Conservation (phyloP, 2,113 vertebrate species). For the Sander vitreus region DNA sequence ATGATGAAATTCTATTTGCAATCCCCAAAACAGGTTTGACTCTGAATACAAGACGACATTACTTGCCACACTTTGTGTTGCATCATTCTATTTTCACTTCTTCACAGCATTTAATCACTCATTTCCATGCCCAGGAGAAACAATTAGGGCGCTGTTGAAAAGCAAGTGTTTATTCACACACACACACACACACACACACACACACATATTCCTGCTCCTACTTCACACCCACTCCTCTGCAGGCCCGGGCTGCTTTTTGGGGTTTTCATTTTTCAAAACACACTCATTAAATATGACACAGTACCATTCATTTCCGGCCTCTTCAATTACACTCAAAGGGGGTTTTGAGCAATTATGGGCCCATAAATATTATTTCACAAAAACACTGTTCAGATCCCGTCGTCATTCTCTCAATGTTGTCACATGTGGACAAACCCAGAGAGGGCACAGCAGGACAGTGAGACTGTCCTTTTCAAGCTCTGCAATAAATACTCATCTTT, state of each 20-base stretch:
- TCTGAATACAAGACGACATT: background rate
- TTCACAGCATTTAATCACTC: constrained; percentile 32
- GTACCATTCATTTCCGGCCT: constrained; percentile 49
- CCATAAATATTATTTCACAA: constrained; percentile 51
- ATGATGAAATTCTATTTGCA: background rate
- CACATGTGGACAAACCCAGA: constrained; percentile 17
- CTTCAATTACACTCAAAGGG: constrained; percentile 47
- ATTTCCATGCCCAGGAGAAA: constrained; percentile 55
- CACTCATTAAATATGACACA: constrained; percentile 74
- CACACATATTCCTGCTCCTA: background rate
- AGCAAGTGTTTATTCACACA: constrained; percentile 45
- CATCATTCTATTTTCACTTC: constrained; percentile 7
- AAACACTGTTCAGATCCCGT: constrained; percentile 7
- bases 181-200: background rate
- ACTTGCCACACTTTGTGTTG: background rate
- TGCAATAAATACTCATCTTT: background rate
- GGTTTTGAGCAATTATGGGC: constrained; percentile 43
- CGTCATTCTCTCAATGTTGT: constrained; percentile 9
- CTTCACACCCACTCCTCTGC: constrained; percentile 42
- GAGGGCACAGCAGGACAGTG: background rate
- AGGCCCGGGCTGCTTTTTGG: constrained; percentile 61
- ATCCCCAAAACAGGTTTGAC: background rate
- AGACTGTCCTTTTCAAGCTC: background rate
- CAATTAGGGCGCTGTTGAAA: constrained; percentile 71
- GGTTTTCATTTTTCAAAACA: constrained; percentile 72